Evolutionary conservation across 2,113 vertebrate species (phyloP).

Genomic region (Rhea americana): DNA sequence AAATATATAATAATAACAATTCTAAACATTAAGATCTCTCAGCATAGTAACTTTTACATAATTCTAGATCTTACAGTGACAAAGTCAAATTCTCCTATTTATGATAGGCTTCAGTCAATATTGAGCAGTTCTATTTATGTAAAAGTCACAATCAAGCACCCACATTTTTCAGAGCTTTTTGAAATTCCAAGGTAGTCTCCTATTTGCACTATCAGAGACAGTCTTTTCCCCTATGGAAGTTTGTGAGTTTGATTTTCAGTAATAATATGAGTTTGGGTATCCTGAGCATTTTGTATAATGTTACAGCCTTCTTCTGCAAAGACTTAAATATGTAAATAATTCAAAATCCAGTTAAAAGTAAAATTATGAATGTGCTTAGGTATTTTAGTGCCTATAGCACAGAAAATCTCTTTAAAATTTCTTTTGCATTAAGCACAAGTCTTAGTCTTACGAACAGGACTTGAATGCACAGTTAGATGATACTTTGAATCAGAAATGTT

Average conservation of each 20-base stretch:
- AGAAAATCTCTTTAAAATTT: not conserved
- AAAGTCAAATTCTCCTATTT: not conserved
- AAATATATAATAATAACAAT: not conserved
- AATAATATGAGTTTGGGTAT: not conserved
- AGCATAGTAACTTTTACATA: not conserved
- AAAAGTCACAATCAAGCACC: not conserved
- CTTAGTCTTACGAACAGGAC: not conserved
- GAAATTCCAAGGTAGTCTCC: not conserved
- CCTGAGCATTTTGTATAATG: fast-evolving
- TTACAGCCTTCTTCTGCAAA: not conserved
- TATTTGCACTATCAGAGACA: not conserved
- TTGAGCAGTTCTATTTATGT: not conserved
- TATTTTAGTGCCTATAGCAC: not conserved
- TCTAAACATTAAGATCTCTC: fast-evolving
- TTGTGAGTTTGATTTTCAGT: not conserved
- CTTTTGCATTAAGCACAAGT: not conserved
- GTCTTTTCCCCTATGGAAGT: not conserved
- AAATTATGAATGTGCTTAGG: not conserved
- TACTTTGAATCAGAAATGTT: not conserved
- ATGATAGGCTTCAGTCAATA: not conserved
- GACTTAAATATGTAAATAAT: not conserved
- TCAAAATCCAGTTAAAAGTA: not conserved
- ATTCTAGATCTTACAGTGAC: not conserved
- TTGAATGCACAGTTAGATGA: not conserved
- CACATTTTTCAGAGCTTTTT: not conserved